A percentile compares a stretch with the other conserved stretches of the same genome.
Evolutionary conservation across 2,888 invertebrate genomes (phyloP).

Genomic region (Nysson spinosus): DNA sequence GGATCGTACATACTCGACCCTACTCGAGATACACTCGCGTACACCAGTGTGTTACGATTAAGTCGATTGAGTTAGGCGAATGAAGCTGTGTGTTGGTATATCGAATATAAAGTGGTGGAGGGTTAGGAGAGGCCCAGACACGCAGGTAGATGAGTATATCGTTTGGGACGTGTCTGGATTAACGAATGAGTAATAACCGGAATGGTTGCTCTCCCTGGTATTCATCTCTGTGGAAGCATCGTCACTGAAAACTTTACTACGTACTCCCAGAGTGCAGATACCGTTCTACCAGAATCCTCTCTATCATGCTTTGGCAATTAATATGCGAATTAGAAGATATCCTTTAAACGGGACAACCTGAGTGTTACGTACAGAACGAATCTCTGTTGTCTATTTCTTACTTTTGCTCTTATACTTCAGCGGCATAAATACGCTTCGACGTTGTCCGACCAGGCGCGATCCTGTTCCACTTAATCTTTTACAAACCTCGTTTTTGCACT

Average conservation of each 20-base stretch:
- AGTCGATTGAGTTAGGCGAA: slow-evolving; percentile 31
- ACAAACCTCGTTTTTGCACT: not conserved
- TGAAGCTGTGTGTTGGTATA: too few species aligned
- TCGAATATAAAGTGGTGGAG: too few species aligned
- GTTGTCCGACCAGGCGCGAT: slow-evolving; percentile 10
- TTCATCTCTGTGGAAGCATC: slow-evolving; percentile 23
- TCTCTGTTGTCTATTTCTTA: slow-evolving; percentile 44
- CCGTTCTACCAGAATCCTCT: slow-evolving; percentile 28
- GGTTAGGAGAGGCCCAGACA: slow-evolving; percentile 28
- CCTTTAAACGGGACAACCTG: slow-evolving; percentile 40
- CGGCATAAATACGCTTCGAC: too few species aligned
- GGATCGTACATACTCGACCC: slow-evolving; percentile 8
- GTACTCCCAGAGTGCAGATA: slow-evolving; percentile 40
- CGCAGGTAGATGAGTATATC: slow-evolving; percentile 63
- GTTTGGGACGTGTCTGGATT: slow-evolving; percentile 72
- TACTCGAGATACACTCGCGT: slow-evolving; percentile 18
- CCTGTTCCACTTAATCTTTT: slow-evolving; percentile 2
- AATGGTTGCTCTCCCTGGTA: slow-evolving; percentile 58
- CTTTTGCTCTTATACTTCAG: too few species aligned
- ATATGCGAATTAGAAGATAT: slow-evolving; percentile 57
- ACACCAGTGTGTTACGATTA: slow-evolving; percentile 15
- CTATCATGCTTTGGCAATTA: slow-evolving; percentile 54
- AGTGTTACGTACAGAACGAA: slow-evolving; percentile 30
- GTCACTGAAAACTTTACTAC: slow-evolving; percentile 50
- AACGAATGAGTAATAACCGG: slow-evolving; percentile 74